Evolutionary conservation across 2,113 vertebrate species (phyloP), one percentile per base, ranked within the genome.

Genomic region (Dipodomys ordii): DNA sequence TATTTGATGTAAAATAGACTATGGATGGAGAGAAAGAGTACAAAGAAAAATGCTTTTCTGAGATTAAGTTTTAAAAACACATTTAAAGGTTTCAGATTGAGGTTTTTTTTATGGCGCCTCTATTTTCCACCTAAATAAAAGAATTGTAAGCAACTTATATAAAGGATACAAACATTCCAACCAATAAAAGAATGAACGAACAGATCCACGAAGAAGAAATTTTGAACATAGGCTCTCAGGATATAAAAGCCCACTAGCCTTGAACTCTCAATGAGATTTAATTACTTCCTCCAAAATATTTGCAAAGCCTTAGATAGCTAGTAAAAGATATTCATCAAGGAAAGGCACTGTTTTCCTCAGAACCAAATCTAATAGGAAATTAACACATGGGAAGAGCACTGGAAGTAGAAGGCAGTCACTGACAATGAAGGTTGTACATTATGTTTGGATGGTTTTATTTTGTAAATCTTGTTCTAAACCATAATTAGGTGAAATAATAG

Each of bases 61-160:
- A 93, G 25, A 81, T 49, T 91, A 94, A 89, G 30, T 88, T 93
- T 81, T 72, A 89, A 89, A 94, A 20, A 93, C 39, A 87, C 57
- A 49, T 49, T 44, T 32, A 80, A 83, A 77, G 62, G 20, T 44
- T 87, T 68, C 35, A 81, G 28, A 28, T 10, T 77, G 60, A 93
- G 62, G 87, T 89, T 93, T 85, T 53, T 83, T 82, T 83, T 46
- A 86, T 57, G 87, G 78, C 27, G 69, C 20, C 25, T 95, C 25
- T 44, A 81, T 28, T 95, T 19, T 88, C 44, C 6, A 73, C 30
- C 9, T 77, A 89, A 86, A 76, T n/a, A 71, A 90, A 67, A 92
- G 32, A 90, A 90, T 53, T 92, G 74, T n/a, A 89, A 89, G 53
- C 32, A 88, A 27, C 13, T 87, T 68, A 57, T 32, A 83, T 72